Percentiles rank a stretch among this genome's conserved stretches.
These are phyloP conservation scores for Troides oblongomaculatus DNA, from an alignment of 2,888 invertebrate genomes.

Conservation along the genomic window DNA sequence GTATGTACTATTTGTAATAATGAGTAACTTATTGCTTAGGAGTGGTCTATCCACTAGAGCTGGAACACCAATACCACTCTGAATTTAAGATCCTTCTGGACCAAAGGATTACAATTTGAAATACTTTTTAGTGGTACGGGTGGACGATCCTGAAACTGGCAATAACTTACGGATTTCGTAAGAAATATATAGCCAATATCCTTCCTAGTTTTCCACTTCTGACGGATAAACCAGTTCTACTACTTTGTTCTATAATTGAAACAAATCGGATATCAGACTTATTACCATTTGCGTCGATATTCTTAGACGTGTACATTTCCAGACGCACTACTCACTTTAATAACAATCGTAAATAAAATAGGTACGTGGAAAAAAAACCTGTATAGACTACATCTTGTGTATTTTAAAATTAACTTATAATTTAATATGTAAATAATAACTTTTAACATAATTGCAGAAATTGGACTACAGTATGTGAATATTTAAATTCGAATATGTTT, in stretches of 20 bases:
- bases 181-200: neutral
- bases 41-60: neutral
- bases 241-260: constrained; percentile 10
- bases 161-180: neutral
- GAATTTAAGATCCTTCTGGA: no score
- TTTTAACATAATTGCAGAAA: neutral
- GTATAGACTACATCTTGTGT: neutral
- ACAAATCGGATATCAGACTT: neutral
- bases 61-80: no score
- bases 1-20: neutral
- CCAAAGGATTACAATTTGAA: neutral
- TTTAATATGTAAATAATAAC: no score
- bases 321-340: constrained; percentile 2
- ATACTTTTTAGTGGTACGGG: neutral
- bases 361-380: constrained; percentile 13
- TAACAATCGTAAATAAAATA: constrained; percentile 9
- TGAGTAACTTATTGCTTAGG: neutral
- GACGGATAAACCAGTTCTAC: constrained; percentile 7
- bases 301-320: neutral
- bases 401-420: neutral
- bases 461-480: neutral
- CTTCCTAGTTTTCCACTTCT: neutral
- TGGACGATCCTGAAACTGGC: neutral
- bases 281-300: constrained; percentile 3
- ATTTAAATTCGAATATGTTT: neutral